These are phyloP conservation scores for Ceyx cyanopectus DNA, from an alignment of 2,113 vertebrate genomes.

Conservation along the genomic window DNA sequence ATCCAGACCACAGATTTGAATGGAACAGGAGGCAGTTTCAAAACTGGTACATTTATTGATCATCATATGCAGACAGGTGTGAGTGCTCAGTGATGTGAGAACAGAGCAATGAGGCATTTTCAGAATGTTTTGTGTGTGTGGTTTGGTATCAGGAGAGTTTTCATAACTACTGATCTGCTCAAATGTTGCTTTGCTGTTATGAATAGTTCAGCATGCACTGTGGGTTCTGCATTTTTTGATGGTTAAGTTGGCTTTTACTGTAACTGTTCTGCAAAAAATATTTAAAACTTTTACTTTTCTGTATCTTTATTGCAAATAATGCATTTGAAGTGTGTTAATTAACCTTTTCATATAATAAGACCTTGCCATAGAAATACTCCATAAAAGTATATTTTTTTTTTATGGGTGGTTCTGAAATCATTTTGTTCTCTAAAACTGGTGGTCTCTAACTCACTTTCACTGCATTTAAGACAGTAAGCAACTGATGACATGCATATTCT, in stretches of 20 bases:
- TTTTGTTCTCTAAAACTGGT: not conserved
- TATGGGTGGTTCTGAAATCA: not conserved
- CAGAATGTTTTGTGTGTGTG: not conserved
- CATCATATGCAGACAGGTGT: not conserved
- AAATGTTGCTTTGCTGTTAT: not conserved
- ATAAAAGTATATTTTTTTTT: not conserved
- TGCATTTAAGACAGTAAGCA: not conserved
- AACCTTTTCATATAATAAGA: not conserved
- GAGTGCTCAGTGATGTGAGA: not conserved
- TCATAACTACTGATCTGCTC: not conserved
- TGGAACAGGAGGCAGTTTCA: constrained; percentile 90
- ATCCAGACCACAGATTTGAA: constrained; percentile 95
- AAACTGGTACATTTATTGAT: constrained; percentile 81
- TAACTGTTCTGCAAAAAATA: not conserved
- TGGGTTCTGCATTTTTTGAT: not conserved
- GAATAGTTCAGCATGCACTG: not conserved
- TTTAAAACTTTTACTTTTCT: not conserved
- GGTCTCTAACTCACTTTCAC: not conserved
- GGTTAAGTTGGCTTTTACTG: not conserved
- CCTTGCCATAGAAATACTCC: not conserved
- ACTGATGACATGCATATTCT: not conserved
- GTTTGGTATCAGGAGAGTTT: not conserved
- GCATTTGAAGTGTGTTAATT: not conserved
- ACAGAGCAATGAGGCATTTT: not conserved
- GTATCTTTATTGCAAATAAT: not conserved